Percentiles rank a stretch among this genome's conserved stretches.
phyloP scores from a whole-genome alignment of 1,140 invertebrate species.

The Parapsyche elsis region DNA sequence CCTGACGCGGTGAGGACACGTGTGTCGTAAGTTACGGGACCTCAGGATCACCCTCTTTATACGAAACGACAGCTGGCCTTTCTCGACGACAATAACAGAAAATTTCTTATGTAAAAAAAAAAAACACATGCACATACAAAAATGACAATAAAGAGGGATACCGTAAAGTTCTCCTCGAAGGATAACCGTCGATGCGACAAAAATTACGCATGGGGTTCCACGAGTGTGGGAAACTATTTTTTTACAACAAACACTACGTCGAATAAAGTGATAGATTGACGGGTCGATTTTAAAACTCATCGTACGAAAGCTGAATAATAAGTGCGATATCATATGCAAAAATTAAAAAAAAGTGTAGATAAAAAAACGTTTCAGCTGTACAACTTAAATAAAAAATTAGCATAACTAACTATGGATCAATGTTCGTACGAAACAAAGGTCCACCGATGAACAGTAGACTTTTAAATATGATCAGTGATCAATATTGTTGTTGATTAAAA shows the following conservation, averaged over 20 bases:
- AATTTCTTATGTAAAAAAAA: not conserved
- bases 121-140: not conserved
- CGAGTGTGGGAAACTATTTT: conserved; percentile 1
- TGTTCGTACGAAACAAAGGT: too few species aligned
- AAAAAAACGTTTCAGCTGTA: too few species aligned
- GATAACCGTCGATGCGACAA: not conserved
- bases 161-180: not conserved
- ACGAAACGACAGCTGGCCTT: conserved; percentile 7
- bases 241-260: not conserved
- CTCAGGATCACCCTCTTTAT: not conserved
- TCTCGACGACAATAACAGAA: not conserved
- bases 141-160: not conserved
- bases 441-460: too few species aligned
- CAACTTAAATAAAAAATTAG: too few species aligned
- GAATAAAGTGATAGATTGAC: too few species aligned
- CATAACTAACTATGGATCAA: too few species aligned
- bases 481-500: too few species aligned
- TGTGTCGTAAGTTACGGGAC: not conserved
- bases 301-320: too few species aligned
- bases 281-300: too few species aligned
- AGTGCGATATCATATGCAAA: too few species aligned
- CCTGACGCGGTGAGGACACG: conserved; percentile 1
- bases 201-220: not conserved
- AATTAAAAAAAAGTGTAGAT: too few species aligned
- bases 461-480: too few species aligned